Percentiles rank a stretch among this genome's conserved stretches.
These are phyloP conservation scores for Ormyrus labotus DNA, from an alignment of 2,888 invertebrate species.

Conservation along the genomic window DNA sequence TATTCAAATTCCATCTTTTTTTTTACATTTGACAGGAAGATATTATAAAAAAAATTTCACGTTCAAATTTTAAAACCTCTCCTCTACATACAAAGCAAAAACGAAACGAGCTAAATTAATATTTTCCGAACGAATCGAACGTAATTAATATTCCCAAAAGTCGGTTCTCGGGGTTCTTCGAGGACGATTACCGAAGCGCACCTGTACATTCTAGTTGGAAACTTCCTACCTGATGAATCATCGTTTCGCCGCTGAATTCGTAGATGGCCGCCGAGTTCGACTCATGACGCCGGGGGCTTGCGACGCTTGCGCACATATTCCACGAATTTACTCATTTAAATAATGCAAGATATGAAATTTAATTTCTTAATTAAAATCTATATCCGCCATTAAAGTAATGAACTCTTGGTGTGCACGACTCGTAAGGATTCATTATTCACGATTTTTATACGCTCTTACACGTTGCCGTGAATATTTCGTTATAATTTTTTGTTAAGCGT, in stretches of 20 bases:
- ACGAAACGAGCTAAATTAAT: no score
- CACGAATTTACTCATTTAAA: constrained; percentile 38
- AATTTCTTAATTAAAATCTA: constrained; percentile 37
- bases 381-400: constrained; percentile 10
- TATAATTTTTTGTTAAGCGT: no score
- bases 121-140: no score
- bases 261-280: background rate
- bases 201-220: constrained; percentile 19
- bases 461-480: no score
- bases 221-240: constrained; percentile 47
- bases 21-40: no score
- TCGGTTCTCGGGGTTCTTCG: background rate
- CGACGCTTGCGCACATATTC: background rate
- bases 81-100: no score
- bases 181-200: constrained; percentile 18
- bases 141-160: background rate
- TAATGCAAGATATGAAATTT: constrained; percentile 45
- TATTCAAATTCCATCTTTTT: no score
- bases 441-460: no score
- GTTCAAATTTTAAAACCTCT: no score
- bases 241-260: constrained; percentile 21
- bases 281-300: background rate
- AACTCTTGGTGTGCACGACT: background rate
- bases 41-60: no score
- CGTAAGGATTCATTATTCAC: background rate